Evolutionary conservation across 35 echinoderm and acorn worm genomes (phyloP), one percentile per base, ranked within the genome.

Genomic region (Diadema setosum): DNA sequence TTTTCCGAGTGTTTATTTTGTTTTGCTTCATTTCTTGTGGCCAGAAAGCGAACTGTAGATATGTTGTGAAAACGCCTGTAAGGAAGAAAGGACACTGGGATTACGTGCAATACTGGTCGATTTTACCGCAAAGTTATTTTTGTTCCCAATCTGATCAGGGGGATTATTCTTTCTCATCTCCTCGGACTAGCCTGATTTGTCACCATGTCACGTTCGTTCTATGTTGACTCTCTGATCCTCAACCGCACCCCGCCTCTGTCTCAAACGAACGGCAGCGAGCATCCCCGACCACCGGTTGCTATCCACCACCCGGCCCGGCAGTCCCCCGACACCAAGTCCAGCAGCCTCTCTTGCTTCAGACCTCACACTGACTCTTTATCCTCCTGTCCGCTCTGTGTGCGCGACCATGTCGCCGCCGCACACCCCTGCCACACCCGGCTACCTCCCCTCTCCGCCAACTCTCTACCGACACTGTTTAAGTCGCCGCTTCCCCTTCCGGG

Each of bases 181-280:
- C 27, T 16, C 30, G 63, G 55, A 63, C 27, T 83, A 41, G 4
- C 23, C 5, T 70, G 23, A 27, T 17, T 60, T 57, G 21, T 80
- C 36, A 90, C 25, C 45, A 90, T 97, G 91, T 97, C 95, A 35
- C 91, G 95, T 2, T 97, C 95, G 49, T 97, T 97, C 80, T 97
- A 97, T 78, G 95, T 97, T 36, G 95, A 97, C 65, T 97, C 95
- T 23, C 61, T 97, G 82, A 97, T 97, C 65, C 43, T 97, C 44
- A 91, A 93, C 74, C 83, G 91, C 42, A 85, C 90, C 16, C 91
- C 95, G 29, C 52, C 88, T 46, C 46, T 85, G 5, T 88, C 67
- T 31, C 44, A 42, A 59, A 78, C 92, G 12, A 85, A 74, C 63
- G 87, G 88, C 49, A 63, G 86, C 23, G 55, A 89, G 20, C 83